Percentiles rank a stretch among this genome's conserved stretches.
These are phyloP conservation scores for Chloropsis hardwickii DNA, from an alignment of 2,113 vertebrate genomes.

Conservation along the genomic window DNA sequence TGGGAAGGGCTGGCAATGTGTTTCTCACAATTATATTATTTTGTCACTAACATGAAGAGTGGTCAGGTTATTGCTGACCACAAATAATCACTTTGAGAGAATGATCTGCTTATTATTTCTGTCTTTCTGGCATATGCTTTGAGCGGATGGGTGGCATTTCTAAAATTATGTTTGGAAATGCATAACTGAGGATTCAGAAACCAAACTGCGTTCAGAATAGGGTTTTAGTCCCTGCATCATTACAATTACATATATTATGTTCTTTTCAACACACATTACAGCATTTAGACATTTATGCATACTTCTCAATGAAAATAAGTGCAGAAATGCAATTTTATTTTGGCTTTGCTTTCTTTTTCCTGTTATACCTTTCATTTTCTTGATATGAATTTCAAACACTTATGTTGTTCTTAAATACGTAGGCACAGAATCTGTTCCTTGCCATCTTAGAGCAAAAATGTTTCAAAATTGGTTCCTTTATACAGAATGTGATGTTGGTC, in stretches of 20 bases:
- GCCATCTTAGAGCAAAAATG: background rate
- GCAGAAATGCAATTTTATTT: background rate
- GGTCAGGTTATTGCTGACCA: background rate
- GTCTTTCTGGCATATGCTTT: background rate
- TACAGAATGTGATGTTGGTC: background rate
- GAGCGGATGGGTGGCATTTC: background rate
- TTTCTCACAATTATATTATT: constrained; percentile 11
- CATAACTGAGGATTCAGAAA: background rate
- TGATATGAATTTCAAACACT: background rate
- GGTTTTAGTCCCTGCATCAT: background rate
- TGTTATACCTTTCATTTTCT: background rate
- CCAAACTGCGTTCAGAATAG: background rate
- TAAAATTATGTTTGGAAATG: background rate
- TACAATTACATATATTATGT: background rate
- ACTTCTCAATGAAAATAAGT: background rate
- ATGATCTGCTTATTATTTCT: background rate
- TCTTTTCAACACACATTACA: background rate
- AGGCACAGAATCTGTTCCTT: background rate
- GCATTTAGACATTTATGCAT: background rate
- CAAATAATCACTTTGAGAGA: background rate
- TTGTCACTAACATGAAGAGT: background rate
- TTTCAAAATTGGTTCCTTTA: background rate
- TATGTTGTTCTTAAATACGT: background rate
- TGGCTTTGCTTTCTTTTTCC: background rate
- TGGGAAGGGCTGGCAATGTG: background rate